phyloP scores from a whole-genome alignment of 1,140 invertebrate species.

The Agrilus planipennis region DNA sequence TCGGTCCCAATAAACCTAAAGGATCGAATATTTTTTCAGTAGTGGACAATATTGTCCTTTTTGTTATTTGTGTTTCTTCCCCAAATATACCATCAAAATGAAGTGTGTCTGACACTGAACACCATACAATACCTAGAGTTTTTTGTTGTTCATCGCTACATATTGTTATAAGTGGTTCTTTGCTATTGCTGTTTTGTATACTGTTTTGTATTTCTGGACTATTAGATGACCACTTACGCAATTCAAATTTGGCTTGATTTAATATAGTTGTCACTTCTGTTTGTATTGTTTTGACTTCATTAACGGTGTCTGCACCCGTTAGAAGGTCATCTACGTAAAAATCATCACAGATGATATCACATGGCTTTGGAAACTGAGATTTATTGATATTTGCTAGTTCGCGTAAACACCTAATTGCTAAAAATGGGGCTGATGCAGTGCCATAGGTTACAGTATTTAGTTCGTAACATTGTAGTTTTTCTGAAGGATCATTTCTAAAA shows the following conservation, averaged over 20 bases:
- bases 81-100: not conserved
- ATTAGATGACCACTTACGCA: not conserved
- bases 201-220: not conserved
- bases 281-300: constrained; percentile 9
- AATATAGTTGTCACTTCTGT: not conserved
- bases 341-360: not conserved
- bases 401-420: constrained; percentile 7
- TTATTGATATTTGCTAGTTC: constrained; percentile 5
- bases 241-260: not conserved
- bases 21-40: constrained; percentile 7
- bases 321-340: constrained; percentile 3
- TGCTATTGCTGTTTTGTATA: not conserved
- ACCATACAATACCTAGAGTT: not conserved
- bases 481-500: constrained; percentile 13
- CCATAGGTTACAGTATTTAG: constrained; percentile 3
- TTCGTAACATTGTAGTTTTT: constrained; percentile 18
- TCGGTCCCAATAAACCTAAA: constrained; percentile 6
- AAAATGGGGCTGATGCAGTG: constrained; percentile 3
- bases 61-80: not conserved
- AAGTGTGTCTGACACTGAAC: not conserved
- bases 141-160: not conserved
- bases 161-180: not conserved
- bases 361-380: not conserved
- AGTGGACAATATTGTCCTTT: constrained; percentile 4
- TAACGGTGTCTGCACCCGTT: not conserved